A percentile compares a stretch with the other conserved stretches of the same genome.
These are phyloP conservation scores for Akabosia matsudoensis DNA, from an alignment of 1,140 invertebrate species.

Conservation along the genomic window DNA sequence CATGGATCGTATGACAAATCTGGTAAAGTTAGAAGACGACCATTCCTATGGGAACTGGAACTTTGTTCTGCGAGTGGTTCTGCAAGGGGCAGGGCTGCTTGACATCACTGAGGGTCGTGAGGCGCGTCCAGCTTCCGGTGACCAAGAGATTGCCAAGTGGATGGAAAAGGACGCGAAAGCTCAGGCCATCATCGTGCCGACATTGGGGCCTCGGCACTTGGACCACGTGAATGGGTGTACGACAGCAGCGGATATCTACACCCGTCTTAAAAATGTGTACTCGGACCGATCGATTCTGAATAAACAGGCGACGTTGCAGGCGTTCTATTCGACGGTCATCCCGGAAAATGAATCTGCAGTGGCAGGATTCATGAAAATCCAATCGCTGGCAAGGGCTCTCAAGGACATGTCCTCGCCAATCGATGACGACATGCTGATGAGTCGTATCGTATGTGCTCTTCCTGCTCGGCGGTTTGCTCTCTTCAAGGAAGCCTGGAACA, in stretches of 20 bases:
- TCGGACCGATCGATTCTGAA: background rate
- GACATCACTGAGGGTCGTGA: background rate
- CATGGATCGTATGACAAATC: background rate
- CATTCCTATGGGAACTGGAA: slow-evolving; percentile 5
- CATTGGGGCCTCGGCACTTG: background rate
- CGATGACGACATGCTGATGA: background rate
- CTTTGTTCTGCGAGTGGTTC: background rate
- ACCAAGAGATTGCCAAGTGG: background rate
- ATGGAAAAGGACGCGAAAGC: background rate
- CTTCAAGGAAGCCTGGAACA: slow-evolving; percentile 11
- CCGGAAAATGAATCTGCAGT: background rate
- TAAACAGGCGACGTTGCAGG: background rate
- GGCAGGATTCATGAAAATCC: background rate
- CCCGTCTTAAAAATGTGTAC: slow-evolving; percentile 4
- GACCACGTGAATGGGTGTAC: background rate
- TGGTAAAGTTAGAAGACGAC: background rate
- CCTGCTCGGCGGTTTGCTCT: background rate
- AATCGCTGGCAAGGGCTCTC: background rate
- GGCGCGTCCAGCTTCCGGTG: background rate
- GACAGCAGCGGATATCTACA: background rate
- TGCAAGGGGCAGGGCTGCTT: background rate
- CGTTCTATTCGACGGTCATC: background rate
- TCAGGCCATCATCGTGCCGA: background rate
- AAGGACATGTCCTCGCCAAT: background rate
- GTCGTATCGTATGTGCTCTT: slow-evolving; percentile 9